Evolutionary conservation across 2,797 vertebrate genomes (phyloP), one percentile per base, ranked within the genome.

Genomic region (Dromococcyx pavoninus): DNA sequence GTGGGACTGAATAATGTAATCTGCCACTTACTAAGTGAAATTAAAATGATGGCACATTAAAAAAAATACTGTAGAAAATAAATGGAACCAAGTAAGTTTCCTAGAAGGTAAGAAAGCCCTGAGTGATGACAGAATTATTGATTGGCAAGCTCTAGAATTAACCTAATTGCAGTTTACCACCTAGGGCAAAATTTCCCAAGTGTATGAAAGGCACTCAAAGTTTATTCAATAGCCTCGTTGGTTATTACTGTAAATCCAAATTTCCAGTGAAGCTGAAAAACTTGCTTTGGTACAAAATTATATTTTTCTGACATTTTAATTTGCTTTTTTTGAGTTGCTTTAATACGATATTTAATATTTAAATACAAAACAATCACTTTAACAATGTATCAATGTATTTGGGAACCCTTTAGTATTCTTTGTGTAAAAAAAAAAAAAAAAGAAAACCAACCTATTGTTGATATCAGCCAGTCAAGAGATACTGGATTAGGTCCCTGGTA

Each of bases 21-120:
- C 98, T 98, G 99, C 98, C 98, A 99, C 98, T 99, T 98, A 99
- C 98, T 97, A 98, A 98, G 98, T 98, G 98, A 98, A 99, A 98
- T 98, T 98, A 98, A 98, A 98, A 98, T 95, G 95, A 99, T 99
- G 99, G 98, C 98, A 99, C 99, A 98, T 85, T 16, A 44, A 98
- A 98, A 98, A 97, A 97, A 98, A 97, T 94, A 93, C 83, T 96
- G 96, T 97, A 97, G 84, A 93, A 98, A 97, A 98, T 81, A 96
- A 97, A 93, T 94, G 88, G 87, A 96, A 97, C 94, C 93, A 97
- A 94, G 95, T 75, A 95, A 97, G 95, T 96, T 96, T 97, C 92
- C 96, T 96, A 96, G 93, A 97, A 97, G 96, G 87, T 96, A 98
- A 97, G 98, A 98, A 98, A 98, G 97, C 97, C 97, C 98, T 98